Percentiles rank a stretch among this genome's conserved stretches.
Conservation (phyloP, 2,113 vertebrate genomes). For the Nothoprocta pentlandii region DNA sequence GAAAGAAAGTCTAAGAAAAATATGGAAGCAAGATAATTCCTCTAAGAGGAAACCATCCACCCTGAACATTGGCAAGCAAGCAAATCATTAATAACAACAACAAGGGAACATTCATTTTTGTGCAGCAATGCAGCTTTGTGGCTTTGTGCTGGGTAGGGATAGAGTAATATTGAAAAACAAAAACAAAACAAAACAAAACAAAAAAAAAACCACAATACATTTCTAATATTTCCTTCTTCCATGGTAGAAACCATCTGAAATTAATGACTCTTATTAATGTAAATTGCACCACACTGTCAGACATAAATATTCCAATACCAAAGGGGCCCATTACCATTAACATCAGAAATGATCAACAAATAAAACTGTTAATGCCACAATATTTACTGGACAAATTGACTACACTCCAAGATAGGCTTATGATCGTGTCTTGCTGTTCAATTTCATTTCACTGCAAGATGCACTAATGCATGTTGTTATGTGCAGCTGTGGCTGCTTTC, state of each 20-base stretch:
- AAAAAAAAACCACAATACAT: neutral
- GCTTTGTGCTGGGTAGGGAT: neutral
- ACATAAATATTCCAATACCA: slow-evolving; percentile 74
- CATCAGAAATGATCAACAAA: slow-evolving; percentile 76
- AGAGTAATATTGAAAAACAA: neutral
- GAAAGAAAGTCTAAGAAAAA: neutral
- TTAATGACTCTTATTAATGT: slow-evolving; percentile 76
- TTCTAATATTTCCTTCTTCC: slow-evolving; percentile 63
- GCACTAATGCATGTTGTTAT: slow-evolving; percentile 66
- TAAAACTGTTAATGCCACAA: slow-evolving; percentile 67
- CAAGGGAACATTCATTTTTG: slow-evolving; percentile 56
- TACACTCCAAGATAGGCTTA: slow-evolving; percentile 57
- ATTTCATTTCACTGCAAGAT: slow-evolving; percentile 76
- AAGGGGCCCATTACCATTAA: slow-evolving; percentile 72
- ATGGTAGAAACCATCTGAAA: slow-evolving; percentile 70
- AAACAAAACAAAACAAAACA: neutral
- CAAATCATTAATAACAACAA: slow-evolving; percentile 63
- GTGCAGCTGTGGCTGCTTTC: slow-evolving; percentile 68
- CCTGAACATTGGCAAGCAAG: slow-evolving; percentile 13
- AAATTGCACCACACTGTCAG: slow-evolving; percentile 71
- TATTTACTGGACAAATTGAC: slow-evolving; percentile 74
- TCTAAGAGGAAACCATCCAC: neutral
- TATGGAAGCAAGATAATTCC: neutral
- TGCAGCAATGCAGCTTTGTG: neutral
- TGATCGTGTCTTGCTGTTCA: slow-evolving; percentile 46